These are phyloP conservation scores for Saimiri boliviensis DNA, from an alignment of 2,113 vertebrate genomes.

Conservation along the genomic window DNA sequence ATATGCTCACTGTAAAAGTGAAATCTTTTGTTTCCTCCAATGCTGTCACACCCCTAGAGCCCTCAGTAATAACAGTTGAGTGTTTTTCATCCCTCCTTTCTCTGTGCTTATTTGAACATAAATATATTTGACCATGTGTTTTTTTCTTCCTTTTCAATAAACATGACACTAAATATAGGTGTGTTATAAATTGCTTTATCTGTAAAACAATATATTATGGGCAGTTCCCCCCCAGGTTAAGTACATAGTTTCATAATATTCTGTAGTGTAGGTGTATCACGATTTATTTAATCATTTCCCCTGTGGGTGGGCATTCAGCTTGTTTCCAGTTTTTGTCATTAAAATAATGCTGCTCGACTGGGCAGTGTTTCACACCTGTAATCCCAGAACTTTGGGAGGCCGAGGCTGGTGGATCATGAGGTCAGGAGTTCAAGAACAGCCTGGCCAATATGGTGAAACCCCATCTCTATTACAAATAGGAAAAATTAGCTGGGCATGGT, in stretches of 20 bases:
- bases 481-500: too few relatives aligned
- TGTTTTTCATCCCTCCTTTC: neutral
- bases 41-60: neutral
- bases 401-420: too few relatives aligned
- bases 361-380: too few relatives aligned
- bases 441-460: too few relatives aligned
- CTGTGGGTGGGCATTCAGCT: neutral
- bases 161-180: neutral
- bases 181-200: neutral
- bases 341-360: neutral
- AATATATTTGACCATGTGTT: neutral
- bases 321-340: neutral
- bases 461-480: too few relatives aligned
- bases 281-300: neutral
- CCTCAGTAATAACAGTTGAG: neutral
- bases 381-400: too few relatives aligned
- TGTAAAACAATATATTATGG: neutral
- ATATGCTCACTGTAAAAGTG: neutral
- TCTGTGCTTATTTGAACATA: neutral
- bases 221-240: neutral
- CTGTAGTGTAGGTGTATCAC: neutral
- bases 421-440: too few relatives aligned
- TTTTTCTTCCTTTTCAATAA: neutral
- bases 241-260: neutral
- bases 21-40: neutral